A percentile compares a stretch with the other conserved stretches of the same genome.
These are phyloP conservation scores for Ceratina australensis DNA, from an alignment of 1,140 invertebrate species.

Conservation along the genomic window DNA sequence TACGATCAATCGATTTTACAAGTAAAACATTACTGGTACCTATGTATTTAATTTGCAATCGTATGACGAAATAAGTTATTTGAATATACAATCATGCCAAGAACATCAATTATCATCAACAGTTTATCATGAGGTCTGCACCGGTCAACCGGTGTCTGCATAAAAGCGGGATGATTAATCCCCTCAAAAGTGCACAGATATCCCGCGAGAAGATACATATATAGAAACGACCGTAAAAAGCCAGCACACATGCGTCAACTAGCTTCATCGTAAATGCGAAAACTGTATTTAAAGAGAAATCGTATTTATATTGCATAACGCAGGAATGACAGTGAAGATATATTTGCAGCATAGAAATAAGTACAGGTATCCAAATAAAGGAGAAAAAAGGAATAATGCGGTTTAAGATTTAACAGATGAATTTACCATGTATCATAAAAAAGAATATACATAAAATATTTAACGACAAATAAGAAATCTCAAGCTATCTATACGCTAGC, in stretches of 20 bases:
- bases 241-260: not conserved
- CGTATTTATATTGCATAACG: slow-evolving; percentile 1
- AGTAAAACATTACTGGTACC: too few species aligned
- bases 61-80: too few species aligned
- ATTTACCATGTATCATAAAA: slow-evolving; percentile 23
- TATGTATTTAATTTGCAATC: too few species aligned
- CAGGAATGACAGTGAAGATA: not conserved
- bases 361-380: not conserved
- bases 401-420: slow-evolving; percentile 1
- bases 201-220: not conserved
- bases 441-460: slow-evolving; percentile 50
- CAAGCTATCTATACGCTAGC: slow-evolving; percentile 65
- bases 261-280: not conserved
- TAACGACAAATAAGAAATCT: slow-evolving; percentile 61
- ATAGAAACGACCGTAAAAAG: not conserved
- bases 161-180: not conserved
- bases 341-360: slow-evolving; percentile 18
- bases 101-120: not conserved
- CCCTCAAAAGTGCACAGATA: not conserved
- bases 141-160: not conserved
- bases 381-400: not conserved
- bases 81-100: not conserved
- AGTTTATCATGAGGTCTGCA: not conserved
- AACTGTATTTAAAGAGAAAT: slow-evolving; percentile 6
- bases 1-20: not conserved